A percentile compares a stretch with the other conserved stretches of the same genome.
phyloP scores from a whole-genome alignment of 2,888 invertebrate genomes.

The Chrysina gloriosa region DNA sequence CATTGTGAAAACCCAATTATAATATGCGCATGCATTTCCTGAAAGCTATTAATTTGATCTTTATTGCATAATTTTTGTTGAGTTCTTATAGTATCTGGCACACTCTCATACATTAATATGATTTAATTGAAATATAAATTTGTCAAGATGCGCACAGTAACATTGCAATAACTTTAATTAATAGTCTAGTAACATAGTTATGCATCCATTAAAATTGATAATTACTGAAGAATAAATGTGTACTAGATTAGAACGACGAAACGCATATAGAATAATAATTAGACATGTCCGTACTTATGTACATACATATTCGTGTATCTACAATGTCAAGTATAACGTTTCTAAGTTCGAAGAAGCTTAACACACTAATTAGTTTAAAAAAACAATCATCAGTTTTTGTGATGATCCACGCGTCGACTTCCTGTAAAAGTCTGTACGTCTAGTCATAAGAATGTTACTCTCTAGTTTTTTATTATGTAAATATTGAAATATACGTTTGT shows the following conservation, averaged over 20 bases:
- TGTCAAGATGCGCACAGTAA: neutral
- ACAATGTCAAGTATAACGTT: neutral
- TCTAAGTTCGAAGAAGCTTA: neutral
- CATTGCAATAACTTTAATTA: constrained; percentile 7
- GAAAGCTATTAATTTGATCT: too few relatives aligned
- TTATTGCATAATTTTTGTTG: too few relatives aligned
- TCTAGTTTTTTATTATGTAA: too few relatives aligned
- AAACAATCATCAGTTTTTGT: neutral
- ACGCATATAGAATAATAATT: constrained; percentile 4
- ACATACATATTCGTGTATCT: too few relatives aligned
- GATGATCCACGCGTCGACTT: constrained; percentile 3
- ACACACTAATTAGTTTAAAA: neutral
- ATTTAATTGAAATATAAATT: neutral
- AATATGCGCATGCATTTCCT: too few relatives aligned
- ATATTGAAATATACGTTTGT: too few relatives aligned
- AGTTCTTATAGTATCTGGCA: too few relatives aligned
- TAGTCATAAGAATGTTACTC: too few relatives aligned
- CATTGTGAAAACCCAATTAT: too few relatives aligned
- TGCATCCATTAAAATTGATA: constrained; percentile 25
- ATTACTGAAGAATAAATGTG: neutral
- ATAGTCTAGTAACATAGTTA: neutral
- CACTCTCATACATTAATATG: neutral
- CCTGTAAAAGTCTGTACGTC: too few relatives aligned
- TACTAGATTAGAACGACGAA: constrained; percentile 9
- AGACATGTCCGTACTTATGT: neutral